phyloP scores from a whole-genome alignment of 2,113 vertebrate genomes.

The Labeo rohita region DNA sequence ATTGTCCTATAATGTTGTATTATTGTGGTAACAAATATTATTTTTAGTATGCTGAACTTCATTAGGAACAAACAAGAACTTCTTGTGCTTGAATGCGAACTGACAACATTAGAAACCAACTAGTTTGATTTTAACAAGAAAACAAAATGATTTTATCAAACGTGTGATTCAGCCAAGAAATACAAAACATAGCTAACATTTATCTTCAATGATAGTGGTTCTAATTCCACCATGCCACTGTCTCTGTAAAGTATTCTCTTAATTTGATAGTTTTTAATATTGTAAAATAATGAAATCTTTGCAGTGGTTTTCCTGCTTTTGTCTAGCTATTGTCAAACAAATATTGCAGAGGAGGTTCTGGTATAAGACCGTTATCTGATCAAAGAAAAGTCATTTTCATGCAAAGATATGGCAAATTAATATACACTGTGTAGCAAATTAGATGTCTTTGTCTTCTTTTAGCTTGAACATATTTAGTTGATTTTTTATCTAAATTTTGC shows the following conservation, averaged over 20 bases:
- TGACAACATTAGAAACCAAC: not conserved
- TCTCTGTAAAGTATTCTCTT: not conserved
- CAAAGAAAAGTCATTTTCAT: not conserved
- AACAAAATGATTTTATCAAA: not conserved
- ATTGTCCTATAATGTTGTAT: not conserved
- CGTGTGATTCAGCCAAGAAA: not conserved
- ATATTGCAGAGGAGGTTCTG: not conserved
- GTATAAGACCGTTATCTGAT: not conserved
- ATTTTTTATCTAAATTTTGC: not conserved
- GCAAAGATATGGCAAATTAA: not conserved
- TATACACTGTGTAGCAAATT: not conserved
- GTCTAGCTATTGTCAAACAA: not conserved
- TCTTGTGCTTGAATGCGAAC: not conserved
- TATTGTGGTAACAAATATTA: not conserved
- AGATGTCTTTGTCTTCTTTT: not conserved
- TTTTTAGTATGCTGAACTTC: not conserved
- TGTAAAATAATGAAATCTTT: not conserved
- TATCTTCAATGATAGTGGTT: not conserved
- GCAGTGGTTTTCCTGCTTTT: not conserved
- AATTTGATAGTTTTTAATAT: not conserved
- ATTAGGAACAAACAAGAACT: not conserved
- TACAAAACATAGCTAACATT: not conserved
- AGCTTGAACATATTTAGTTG: not conserved
- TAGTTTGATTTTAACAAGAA: not conserved
- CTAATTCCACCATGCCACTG: not conserved